Evolutionary conservation across 2,888 invertebrate genomes (phyloP).

Genomic region (Callosobruchus maculatus): DNA sequence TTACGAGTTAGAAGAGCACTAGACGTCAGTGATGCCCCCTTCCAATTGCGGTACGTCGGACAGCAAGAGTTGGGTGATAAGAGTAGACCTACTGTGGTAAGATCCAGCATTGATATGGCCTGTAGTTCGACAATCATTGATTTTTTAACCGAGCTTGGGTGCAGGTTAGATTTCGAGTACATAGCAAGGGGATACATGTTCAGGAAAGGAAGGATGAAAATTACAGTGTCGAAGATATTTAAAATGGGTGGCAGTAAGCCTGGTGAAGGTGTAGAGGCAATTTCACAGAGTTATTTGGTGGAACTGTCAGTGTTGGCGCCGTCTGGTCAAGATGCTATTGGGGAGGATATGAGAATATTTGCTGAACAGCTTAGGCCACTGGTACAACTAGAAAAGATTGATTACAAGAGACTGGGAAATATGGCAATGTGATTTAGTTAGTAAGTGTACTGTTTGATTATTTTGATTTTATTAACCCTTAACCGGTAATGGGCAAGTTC

Average conservation of each 20-base stretch:
- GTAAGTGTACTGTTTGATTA: too few species aligned
- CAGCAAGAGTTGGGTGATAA: constrained; percentile 88
- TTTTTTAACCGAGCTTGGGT: constrained; percentile 89
- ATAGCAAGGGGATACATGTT: constrained; percentile 92
- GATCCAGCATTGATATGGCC: constrained; percentile 90
- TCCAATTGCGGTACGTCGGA: constrained; percentile 88
- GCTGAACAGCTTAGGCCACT: constrained; percentile 91
- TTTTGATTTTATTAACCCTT: too few species aligned
- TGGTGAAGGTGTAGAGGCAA: constrained; percentile 71
- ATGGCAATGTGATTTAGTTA: constrained; percentile 21
- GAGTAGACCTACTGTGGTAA: constrained; percentile 81
- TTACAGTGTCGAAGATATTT: constrained; percentile 91
- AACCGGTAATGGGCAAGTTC: too few species aligned
- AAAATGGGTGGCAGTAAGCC: constrained; percentile 65
- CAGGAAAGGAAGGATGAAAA: constrained; percentile 94
- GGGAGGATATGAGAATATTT: constrained; percentile 92
- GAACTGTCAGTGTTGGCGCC: constrained; percentile 89
- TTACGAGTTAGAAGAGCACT: constrained; percentile 81
- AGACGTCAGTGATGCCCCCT: constrained; percentile 79
- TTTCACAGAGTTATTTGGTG: constrained; percentile 89
- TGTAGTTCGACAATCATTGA: constrained; percentile 87
- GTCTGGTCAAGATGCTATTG: constrained; percentile 89
- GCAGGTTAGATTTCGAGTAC: constrained; percentile 89
- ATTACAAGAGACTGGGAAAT: constrained; percentile 69
- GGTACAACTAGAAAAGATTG: constrained; percentile 89